A percentile compares a stretch with the other conserved stretches of the same genome.
These are phyloP conservation scores for Kryptolebias ocellatus DNA, from an alignment of 2,797 vertebrate genomes.

Conservation along the genomic window DNA sequence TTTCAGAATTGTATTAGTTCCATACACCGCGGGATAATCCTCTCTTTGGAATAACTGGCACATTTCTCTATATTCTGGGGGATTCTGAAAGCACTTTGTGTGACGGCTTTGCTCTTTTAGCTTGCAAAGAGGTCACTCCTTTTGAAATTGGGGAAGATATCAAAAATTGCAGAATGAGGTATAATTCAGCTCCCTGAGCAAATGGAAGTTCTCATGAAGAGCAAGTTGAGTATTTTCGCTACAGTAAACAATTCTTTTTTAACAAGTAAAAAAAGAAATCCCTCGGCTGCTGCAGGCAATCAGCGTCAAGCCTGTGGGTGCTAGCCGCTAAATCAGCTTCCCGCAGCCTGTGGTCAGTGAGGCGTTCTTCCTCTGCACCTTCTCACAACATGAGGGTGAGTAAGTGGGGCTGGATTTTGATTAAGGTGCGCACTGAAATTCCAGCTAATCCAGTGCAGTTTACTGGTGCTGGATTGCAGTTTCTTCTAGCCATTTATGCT, in stretches of 20 bases:
- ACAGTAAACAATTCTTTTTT: constrained; percentile 58
- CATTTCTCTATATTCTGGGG: constrained; percentile 72
- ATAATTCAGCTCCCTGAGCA: constrained; percentile 61
- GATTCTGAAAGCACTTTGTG: constrained; percentile 62
- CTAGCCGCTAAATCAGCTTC: constrained; percentile 48
- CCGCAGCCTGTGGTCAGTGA: constrained; percentile 43
- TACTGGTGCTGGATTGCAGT: constrained; percentile 2
- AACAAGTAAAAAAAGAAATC: constrained; percentile 11
- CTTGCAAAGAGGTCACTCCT: constrained; percentile 72
- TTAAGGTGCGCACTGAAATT: constrained; percentile 11
- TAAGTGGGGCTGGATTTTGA: constrained; percentile 18
- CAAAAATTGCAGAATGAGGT: constrained; percentile 41
- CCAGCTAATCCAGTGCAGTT: not conserved
- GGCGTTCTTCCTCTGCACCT: constrained; percentile 27
- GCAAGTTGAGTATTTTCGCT: constrained; percentile 47
- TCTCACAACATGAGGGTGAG: constrained; percentile 17
- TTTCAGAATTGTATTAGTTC: constrained; percentile 76
- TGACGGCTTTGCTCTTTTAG: constrained; percentile 70
- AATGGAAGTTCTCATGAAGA: constrained; percentile 61
- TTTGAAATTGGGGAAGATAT: constrained; percentile 48
- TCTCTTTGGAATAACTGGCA: constrained; percentile 71
- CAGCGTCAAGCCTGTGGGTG: constrained; percentile 23
- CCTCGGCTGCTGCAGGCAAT: constrained; percentile 39
- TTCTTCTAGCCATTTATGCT: constrained; percentile 3
- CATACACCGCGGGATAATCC: constrained; percentile 76